Evolutionary conservation across 2,797 vertebrate genomes (phyloP).

Genomic region (Sebastes alutus): DNA sequence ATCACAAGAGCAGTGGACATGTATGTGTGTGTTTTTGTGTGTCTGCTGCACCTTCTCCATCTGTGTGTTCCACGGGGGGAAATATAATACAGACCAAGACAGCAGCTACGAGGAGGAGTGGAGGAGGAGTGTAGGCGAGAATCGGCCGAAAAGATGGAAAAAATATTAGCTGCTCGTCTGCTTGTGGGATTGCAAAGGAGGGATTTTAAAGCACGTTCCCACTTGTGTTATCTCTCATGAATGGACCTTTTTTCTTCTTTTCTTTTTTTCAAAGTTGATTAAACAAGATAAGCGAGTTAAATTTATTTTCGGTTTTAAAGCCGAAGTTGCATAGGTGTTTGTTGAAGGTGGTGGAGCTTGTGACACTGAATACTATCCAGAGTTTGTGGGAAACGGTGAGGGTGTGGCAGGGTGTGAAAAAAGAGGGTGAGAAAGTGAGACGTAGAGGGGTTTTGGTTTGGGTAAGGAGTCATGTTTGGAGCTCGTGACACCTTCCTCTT

Average conservation of each 20-base stretch:
- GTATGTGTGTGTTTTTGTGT: conserved; percentile 16
- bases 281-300: conserved; percentile 33
- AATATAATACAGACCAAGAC: conserved; percentile 66
- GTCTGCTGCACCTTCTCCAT: conserved; percentile 59
- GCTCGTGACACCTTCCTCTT: conserved; percentile 36
- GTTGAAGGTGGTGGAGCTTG: conserved; percentile 49
- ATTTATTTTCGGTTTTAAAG: conserved; percentile 13
- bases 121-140: conserved; percentile 72
- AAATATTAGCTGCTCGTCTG: conserved; percentile 61
- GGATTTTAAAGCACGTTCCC: conserved; percentile 46
- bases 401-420: conserved; percentile 32
- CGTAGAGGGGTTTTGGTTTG: conserved; percentile 20
- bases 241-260: conserved; percentile 42
- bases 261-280: conserved; percentile 32
- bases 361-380: conserved; percentile 45
- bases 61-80: conserved; percentile 63
- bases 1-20: conserved; percentile 49
- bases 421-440: conserved; percentile 36
- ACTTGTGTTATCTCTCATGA: conserved; percentile 48
- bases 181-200: conserved; percentile 49
- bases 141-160: conserved; percentile 68
- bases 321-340: conserved; percentile 47
- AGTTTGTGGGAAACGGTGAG: conserved; percentile 23
- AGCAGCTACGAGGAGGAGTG: conserved; percentile 70
- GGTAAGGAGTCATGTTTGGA: conserved; percentile 27